Evolutionary conservation across 2,113 vertebrate genomes (phyloP).

Genomic region (Alligator mississippiensis): DNA sequence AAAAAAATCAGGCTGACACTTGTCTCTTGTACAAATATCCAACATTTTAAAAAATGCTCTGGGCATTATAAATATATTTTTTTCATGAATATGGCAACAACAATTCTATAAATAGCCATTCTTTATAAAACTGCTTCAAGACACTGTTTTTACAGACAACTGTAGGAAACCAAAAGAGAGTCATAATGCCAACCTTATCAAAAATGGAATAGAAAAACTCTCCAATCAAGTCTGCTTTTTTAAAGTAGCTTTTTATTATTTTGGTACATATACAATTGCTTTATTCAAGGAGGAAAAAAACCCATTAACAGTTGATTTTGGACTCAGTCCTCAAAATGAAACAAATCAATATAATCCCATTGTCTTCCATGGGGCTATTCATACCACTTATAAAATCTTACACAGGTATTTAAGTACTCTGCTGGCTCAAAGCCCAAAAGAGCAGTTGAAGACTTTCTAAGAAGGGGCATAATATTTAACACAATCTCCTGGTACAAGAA

Average conservation of each 20-base stretch:
- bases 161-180: constrained; percentile 78
- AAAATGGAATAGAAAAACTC: constrained; percentile 57
- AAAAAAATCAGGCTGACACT: constrained; percentile 70
- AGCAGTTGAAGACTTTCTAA: neutral
- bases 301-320: neutral
- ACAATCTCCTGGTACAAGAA: neutral
- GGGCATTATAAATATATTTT: constrained; percentile 73
- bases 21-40: constrained; percentile 63
- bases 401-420: neutral
- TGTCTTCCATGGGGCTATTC: neutral
- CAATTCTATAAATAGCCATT: constrained; percentile 77
- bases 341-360: neutral
- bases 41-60: constrained; percentile 70
- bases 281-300: constrained; percentile 45
- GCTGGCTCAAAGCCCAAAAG: no score
- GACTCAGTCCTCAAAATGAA: neutral
- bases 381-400: neutral
- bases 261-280: constrained; percentile 22
- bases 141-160: constrained; percentile 82
- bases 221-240: constrained; percentile 49
- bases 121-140: constrained; percentile 62
- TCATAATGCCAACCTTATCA: constrained; percentile 67
- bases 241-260: neutral
- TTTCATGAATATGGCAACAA: constrained; percentile 70
- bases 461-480: neutral